Base-by-base conservation (phyloP, 2,113 vertebrate species). In the Eulacestoma nigropectus region DNA sequence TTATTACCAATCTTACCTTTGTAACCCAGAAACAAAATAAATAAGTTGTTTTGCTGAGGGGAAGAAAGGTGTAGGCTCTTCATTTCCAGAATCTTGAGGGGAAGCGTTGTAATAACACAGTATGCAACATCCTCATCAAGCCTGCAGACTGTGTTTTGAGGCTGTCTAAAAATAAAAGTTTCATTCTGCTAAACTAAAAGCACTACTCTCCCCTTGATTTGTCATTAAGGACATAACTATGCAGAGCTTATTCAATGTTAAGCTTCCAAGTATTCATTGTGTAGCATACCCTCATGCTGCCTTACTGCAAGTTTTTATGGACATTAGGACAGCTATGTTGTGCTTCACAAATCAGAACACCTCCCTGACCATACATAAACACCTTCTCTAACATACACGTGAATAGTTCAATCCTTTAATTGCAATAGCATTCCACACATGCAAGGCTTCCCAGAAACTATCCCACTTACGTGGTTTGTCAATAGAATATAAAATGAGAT, bases 401-500 rank as follows among this genome's bases (percentile, higher is more conserved):
- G 84, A 59, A 44, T 74, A 78, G 95, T 88, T 92, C 47, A 87
- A 62, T 32, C 41, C 39, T 73, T 67, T 9, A 65, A 39, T 8
- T 59, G 37, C 30, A 84, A 30, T 2, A 90, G 16, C 39, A 67
- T 63, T 86, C 35, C 74, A 63, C 23, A 82, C 5, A 42, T 8
- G 7, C 32, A 46, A 83, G 23, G 22, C 29, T 59, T 62, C 75
- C 46, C 67, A 81, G 75, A 89, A 90, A 59, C 13, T 59, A 57
- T 62, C 47, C 53, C 9, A 53, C 99, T 87, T 98, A 99, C 99
- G 99, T 84, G 99, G 99, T 95, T 99, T 99, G 96, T 99, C 99
- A 2, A 99, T 99, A 41, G 99, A 99, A 95, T 99, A 99, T 11
- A 99, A 98, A 97, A 99, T 99, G 85, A 99, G 99, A 87, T 99